Base-by-base conservation (phyloP, 2,888 invertebrate species). In the Sarcophaga rosellei region DNA sequence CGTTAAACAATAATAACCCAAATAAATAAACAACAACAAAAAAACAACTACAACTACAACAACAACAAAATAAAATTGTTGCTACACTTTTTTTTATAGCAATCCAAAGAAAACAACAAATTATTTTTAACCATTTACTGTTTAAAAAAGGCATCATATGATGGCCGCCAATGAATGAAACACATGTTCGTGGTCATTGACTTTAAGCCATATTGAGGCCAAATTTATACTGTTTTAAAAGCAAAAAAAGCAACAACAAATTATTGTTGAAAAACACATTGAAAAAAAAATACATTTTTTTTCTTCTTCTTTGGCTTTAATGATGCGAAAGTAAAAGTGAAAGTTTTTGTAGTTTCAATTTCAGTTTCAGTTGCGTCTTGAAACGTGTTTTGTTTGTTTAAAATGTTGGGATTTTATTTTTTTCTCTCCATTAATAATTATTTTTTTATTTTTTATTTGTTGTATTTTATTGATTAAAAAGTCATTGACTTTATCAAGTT, bases 291-390 rank as follows among this genome's bases (percentile, higher is more conserved):
- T 25, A 25, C 5, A 12, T 47, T 47, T 47, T 47, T 47, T 23
- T 3, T 68, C 47, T 69, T 69, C 45, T 47, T 59, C 45, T 83
- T 85, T 82, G 44, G 76, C 35, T 86, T 82, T 84, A 86, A 81
- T 86, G 84, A 81, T 84, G 84, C 86, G 75, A 86, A 86, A 86
- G 86, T 86, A 84, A 86, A 87, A 87, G 85, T 85, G 85, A 87
- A 87, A 87, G 84, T 87, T 85, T 82, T 85, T 80, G 80, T 68
- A 53, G 74, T 35, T 81, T 61, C 59, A 59, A 45, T 53, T 20
- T 66, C 15, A 20, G 4, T 68, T 20, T 47, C 47, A 17, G 17
- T 68, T 68, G 25, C n/a, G 11, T 4, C 25, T 53, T 12, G 35
- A 73, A 82, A 82, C 82, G 61, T 82, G 82, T 82, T 82, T 82